These are phyloP conservation scores for Lepidurus packardi DNA, from an alignment of 1,140 invertebrate genomes.

Conservation along the genomic window DNA sequence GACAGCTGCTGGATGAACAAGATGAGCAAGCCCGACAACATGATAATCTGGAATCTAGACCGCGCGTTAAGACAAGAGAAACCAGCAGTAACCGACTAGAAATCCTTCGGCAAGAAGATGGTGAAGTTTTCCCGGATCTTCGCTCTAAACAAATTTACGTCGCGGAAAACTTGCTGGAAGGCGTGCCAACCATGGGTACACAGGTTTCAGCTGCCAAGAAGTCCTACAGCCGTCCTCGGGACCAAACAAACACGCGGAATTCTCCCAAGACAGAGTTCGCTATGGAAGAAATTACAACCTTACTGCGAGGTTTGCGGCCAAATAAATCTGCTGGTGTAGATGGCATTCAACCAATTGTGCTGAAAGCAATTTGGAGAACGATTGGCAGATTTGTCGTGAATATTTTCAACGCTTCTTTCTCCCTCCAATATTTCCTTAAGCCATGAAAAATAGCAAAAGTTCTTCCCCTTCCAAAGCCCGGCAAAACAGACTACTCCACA, in stretches of 20 bases:
- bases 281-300: too few species aligned
- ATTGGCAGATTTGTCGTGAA: not conserved
- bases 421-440: not conserved
- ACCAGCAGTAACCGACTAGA: not conserved
- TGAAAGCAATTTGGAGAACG: not conserved
- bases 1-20: not conserved
- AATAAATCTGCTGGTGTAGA: too few species aligned
- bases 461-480: not conserved
- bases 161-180: not conserved
- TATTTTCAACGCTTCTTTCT: not conserved
- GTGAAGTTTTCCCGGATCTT: too few species aligned
- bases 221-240: not conserved
- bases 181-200: not conserved
- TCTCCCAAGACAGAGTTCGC: too few species aligned
- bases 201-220: not conserved
- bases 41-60: not conserved
- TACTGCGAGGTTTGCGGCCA: too few species aligned
- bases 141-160: not conserved
- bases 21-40: not conserved
- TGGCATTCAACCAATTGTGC: too few species aligned
- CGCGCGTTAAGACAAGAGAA: not conserved
- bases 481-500: not conserved
- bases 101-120: too few species aligned
- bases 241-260: not conserved
- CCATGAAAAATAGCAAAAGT: not conserved